Evolutionary conservation across 1,140 invertebrate genomes (phyloP).

Genomic region (Eurosta solidaginis): DNA sequence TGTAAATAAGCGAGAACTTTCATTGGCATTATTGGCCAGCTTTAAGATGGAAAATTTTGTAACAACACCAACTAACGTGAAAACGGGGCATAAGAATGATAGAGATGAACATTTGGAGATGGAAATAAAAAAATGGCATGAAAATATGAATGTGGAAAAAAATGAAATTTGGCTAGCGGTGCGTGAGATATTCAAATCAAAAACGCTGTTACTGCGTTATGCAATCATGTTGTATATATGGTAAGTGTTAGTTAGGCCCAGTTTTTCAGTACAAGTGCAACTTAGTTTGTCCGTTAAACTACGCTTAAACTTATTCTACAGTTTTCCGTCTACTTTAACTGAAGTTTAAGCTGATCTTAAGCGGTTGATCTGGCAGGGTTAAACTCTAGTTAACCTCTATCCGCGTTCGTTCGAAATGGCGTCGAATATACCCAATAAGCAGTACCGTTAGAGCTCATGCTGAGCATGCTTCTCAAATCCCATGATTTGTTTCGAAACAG

Average conservation of each 20-base stretch:
- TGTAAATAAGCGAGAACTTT: slow-evolving; percentile 63
- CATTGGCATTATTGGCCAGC: slow-evolving; percentile 58
- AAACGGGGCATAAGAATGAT: not conserved
- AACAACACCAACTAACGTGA: not conserved
- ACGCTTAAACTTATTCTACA: too few relatives aligned
- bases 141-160: slow-evolving; percentile 27
- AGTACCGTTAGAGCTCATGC: too few relatives aligned
- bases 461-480: too few relatives aligned
- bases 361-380: too few relatives aligned
- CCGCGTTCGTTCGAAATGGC: too few relatives aligned
- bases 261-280: too few relatives aligned
- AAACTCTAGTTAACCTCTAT: too few relatives aligned
- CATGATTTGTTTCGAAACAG: too few relatives aligned
- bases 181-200: slow-evolving; percentile 61
- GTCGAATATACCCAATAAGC: too few relatives aligned
- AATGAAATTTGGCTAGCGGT: slow-evolving; percentile 55
- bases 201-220: slow-evolving; percentile 59
- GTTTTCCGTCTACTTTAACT: too few relatives aligned
- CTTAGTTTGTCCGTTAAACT: too few relatives aligned
- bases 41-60: slow-evolving; percentile 42
- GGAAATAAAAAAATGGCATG: not conserved
- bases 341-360: too few relatives aligned
- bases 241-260: slow-evolving; percentile 47
- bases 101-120: not conserved
- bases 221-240: slow-evolving; percentile 63